Evolutionary conservation across 2,888 invertebrate species (phyloP).

Genomic region (Nemapogon koenigi): DNA sequence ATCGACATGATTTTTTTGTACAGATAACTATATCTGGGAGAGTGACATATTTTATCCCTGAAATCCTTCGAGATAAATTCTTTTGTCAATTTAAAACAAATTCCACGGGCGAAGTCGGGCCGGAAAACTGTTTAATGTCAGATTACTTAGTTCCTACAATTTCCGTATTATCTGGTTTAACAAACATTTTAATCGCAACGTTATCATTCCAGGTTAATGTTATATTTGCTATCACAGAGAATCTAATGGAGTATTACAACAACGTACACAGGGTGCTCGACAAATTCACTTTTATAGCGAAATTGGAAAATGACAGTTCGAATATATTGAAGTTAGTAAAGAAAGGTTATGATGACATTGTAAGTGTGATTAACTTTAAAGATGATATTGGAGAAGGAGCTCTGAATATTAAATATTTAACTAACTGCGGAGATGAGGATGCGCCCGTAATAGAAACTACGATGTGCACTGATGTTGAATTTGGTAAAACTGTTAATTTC

Average conservation of each 20-base stretch:
- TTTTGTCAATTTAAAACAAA: no score
- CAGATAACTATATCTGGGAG: no score
- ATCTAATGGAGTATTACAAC: conserved; percentile 71
- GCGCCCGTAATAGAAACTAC: conserved; percentile 49
- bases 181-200: conserved; percentile 2
- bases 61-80: no score
- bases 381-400: conserved; percentile 67
- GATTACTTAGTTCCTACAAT: no score
- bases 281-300: conserved; percentile 78
- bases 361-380: conserved; percentile 67
- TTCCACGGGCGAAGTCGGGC: no score
- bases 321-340: conserved; percentile 86
- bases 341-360: conserved; percentile 79
- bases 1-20: no score
- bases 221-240: conserved; percentile 84
- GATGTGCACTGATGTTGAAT: conserved; percentile 67
- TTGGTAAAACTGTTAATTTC: conserved; percentile 69
- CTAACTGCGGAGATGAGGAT: conserved; percentile 70
- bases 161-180: conserved; percentile 14
- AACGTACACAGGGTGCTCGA: conserved; percentile 72
- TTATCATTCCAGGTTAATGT: conserved; percentile 70
- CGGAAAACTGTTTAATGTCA: no score
- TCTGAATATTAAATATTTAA: conserved; percentile 72
- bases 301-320: conserved; percentile 79
- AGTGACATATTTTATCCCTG: no score